These are phyloP conservation scores for Mustelus asterias DNA, from an alignment of 2,113 vertebrate genomes.

Conservation along the genomic window DNA sequence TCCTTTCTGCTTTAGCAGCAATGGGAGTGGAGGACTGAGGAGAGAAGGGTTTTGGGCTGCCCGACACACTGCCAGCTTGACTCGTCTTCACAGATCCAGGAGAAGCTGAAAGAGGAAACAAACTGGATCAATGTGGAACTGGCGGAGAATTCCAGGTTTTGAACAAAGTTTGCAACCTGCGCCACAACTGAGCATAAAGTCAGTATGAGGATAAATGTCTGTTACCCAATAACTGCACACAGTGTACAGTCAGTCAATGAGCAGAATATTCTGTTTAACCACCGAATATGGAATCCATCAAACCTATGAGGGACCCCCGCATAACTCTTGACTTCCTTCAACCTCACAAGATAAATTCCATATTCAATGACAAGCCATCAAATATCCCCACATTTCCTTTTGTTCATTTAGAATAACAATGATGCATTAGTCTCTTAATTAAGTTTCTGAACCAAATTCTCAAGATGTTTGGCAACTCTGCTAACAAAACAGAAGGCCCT, in stretches of 20 bases:
- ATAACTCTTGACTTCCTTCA: background rate
- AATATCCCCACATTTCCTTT: background rate
- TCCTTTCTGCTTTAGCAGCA: constrained; percentile 74
- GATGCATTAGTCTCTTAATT: background rate
- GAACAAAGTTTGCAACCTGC: background rate
- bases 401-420: background rate
- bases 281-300: background rate
- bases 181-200: constrained; percentile 6
- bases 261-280: background rate
- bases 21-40: constrained; percentile 68
- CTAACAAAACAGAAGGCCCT: background rate
- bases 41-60: constrained; percentile 84
- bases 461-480: background rate
- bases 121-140: constrained; percentile 32
- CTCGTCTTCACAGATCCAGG: constrained; percentile 77
- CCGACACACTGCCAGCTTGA: constrained; percentile 70
- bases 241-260: background rate
- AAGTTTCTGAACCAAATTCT: background rate
- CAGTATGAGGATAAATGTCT: background rate
- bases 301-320: background rate
- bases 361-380: background rate
- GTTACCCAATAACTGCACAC: background rate
- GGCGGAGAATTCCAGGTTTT: constrained; percentile 11
- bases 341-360: background rate
- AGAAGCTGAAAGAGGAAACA: constrained; percentile 66